phyloP scores from a whole-genome alignment of 2,797 vertebrate genomes.

The Melanotaenia trifasciata region DNA sequence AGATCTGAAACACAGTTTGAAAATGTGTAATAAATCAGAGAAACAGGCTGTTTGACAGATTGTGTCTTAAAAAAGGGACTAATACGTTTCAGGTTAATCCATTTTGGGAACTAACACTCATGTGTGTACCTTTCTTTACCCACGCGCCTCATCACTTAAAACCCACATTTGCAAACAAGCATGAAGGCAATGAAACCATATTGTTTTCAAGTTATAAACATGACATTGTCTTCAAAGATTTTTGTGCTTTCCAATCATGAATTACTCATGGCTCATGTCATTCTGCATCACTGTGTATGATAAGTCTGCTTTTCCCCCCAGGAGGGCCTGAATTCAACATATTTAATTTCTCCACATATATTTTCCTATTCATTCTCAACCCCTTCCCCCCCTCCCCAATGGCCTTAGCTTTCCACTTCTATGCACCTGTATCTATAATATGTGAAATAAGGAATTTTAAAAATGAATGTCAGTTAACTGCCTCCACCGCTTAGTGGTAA shows the following conservation, averaged over 20 bases:
- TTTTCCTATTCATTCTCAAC: constrained; percentile 32
- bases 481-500: constrained; percentile 71
- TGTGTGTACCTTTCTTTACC: constrained; percentile 33
- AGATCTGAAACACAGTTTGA: constrained; percentile 47
- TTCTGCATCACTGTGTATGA: constrained; percentile 41
- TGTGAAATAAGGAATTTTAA: constrained; percentile 63
- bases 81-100: constrained; percentile 18
- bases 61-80: constrained; percentile 20
- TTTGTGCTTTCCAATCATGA: constrained; percentile 32
- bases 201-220: constrained; percentile 37
- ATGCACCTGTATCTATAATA: constrained; percentile 75
- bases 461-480: constrained; percentile 71
- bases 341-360: constrained; percentile 24
- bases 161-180: constrained; percentile 54
- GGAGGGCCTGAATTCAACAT: constrained; percentile 25
- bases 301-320: constrained; percentile 31
- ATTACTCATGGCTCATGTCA: constrained; percentile 12
- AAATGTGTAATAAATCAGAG: constrained; percentile 37
- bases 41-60: constrained; percentile 12
- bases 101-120: constrained; percentile 43
- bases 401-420: constrained; percentile 84
- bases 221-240: constrained; percentile 29
- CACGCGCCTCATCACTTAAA: constrained; percentile 23
- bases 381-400: constrained; percentile 33
- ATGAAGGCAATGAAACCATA: constrained; percentile 52